A percentile compares a stretch with the other conserved stretches of the same genome.
phyloP scores from a whole-genome alignment of 2,797 vertebrate species.

The Xyrichtys novacula region DNA sequence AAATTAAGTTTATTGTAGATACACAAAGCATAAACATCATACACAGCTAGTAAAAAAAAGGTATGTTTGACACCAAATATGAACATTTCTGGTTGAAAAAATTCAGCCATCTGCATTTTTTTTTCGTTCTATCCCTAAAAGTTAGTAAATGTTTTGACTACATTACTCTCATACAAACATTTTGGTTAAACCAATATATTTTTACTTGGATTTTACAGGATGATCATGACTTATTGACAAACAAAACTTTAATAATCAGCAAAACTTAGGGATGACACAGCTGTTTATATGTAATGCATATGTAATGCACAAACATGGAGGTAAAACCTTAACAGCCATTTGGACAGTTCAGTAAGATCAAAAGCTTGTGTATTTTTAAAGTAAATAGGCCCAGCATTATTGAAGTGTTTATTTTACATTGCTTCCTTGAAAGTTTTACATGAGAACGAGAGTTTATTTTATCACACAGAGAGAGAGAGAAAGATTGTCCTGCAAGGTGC shows the following conservation, averaged over 20 bases:
- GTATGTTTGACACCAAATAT: background rate
- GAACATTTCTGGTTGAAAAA: background rate
- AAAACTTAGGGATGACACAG: background rate
- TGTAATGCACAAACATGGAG: conserved; percentile 5
- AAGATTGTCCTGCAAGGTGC: background rate
- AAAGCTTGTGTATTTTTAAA: background rate
- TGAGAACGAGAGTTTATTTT: too few species aligned
- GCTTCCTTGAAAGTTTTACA: too few species aligned
- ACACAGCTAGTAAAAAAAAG: background rate
- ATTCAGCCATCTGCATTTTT: background rate
- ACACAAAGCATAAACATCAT: background rate
- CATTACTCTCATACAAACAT: background rate
- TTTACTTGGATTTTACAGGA: background rate
- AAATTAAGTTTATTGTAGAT: background rate
- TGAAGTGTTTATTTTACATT: background rate
- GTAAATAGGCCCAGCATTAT: background rate
- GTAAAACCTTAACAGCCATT: background rate
- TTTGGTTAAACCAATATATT: background rate
- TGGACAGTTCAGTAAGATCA: background rate
- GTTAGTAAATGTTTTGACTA: background rate
- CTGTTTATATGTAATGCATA: background rate
- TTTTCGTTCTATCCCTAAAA: too few species aligned
- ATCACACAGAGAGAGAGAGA: too few species aligned
- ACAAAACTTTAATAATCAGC: background rate
- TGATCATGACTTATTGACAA: background rate